phyloP scores from a whole-genome alignment of 2,797 vertebrate species.

The Chromobotia macracanthus region DNA sequence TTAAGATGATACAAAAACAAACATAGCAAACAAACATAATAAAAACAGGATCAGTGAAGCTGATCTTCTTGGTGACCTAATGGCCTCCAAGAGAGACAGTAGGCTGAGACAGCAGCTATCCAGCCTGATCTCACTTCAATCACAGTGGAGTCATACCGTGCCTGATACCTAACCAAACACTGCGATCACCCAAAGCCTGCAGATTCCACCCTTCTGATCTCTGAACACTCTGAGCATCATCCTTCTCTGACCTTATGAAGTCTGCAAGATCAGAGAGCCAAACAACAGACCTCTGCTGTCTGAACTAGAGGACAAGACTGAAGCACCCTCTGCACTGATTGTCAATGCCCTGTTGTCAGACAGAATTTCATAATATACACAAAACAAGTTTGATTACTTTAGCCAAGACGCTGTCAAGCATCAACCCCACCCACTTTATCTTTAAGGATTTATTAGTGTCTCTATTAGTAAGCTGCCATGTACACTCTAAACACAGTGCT shows the following conservation, averaged over 20 bases:
- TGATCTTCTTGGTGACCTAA: slow-evolving; percentile 13
- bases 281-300: background rate
- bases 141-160: slow-evolving; percentile 13
- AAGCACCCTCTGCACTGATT: background rate
- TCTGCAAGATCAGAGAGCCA: background rate
- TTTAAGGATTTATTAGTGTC: slow-evolving; percentile 14
- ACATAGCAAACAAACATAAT: background rate
- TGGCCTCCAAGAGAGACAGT: slow-evolving; percentile 30
- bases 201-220: slow-evolving; percentile 29
- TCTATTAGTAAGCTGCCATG: slow-evolving; percentile 41
- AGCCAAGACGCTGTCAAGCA: background rate
- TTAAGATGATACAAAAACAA: too few species aligned
- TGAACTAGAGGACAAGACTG: background rate
- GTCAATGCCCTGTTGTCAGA: background rate
- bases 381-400: background rate
- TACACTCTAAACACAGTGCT: slow-evolving; percentile 27
- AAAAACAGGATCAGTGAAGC: slow-evolving; percentile 1
- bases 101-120: slow-evolving; percentile 20
- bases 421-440: background rate
- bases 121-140: slow-evolving; percentile 2
- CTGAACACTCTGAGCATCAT: background rate
- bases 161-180: slow-evolving; percentile 39
- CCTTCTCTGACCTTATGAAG: slow-evolving; percentile 21
- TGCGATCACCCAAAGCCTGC: slow-evolving; percentile 12
- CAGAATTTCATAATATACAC: background rate